Conservation (phyloP, 2,113 vertebrate species). For the Myiozetetes cayanensis region DNA sequence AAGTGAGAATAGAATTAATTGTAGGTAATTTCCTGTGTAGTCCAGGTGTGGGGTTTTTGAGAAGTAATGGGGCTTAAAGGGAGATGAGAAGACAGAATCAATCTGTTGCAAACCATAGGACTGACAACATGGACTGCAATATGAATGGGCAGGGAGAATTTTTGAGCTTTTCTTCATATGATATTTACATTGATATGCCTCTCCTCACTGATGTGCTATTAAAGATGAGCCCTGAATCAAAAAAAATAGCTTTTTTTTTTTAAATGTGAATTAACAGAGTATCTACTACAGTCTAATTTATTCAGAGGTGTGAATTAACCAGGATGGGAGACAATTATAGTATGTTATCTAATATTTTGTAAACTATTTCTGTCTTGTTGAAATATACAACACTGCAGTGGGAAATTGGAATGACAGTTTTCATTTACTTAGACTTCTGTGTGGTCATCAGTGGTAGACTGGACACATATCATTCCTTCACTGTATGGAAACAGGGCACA, state of each 20-base stretch:
- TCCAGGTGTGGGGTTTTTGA: fast-evolving
- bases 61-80: neutral
- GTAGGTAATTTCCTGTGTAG: neutral
- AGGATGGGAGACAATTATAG: neutral
- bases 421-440: neutral
- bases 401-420: neutral
- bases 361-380: neutral
- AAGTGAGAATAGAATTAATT: neutral
- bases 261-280: neutral
- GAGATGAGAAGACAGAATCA: neutral
- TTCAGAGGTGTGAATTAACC: neutral
- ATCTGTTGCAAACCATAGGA: neutral
- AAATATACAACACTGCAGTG: neutral
- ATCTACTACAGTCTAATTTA: neutral
- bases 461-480: neutral
- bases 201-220: neutral
- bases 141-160: neutral
- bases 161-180: neutral
- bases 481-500: neutral
- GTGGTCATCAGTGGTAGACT: neutral
- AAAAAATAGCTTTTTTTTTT: neutral
- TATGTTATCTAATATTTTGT: neutral
- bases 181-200: neutral
- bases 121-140: neutral
- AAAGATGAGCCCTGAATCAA: neutral